Evolutionary conservation across 2,113 vertebrate genomes (phyloP), one percentile per base, ranked within the genome.

Genomic region (Origma solitaria): DNA sequence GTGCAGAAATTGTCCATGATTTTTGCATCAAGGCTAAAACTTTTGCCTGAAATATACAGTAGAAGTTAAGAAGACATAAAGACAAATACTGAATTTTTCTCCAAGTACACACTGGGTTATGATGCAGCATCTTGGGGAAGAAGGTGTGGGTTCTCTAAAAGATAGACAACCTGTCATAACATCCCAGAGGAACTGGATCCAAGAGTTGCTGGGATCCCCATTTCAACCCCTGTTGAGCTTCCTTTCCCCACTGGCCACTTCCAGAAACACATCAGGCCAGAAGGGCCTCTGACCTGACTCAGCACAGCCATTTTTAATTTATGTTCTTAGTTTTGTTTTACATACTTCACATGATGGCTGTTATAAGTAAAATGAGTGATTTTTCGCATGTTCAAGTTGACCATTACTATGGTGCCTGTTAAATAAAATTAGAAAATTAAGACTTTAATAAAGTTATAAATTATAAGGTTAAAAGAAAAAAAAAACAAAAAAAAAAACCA

Each of bases 61-160:
- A 1, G 33, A 40, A 45, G 1, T 40, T 61, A 54, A 54, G 69
- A 90, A 73, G 31, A 77, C 28, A 61, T 33, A 38, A 68, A 76
- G 49, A 80, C 5, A 15, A 50, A 33, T 13, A 44, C 4, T 0
- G 3, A 82, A 10, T 54, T 33, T 71, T 86, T 91, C 40, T 49
- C 31, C 22, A 77, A 70, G n/a, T n/a, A 60, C 31, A 44, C 15
- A 16, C 12, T 20, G 31, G 31, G 28, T 73, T 45, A 62, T 38
- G 33, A 33, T 0, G 6, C 15, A 53, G 5, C 9, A 54, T 1
- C 42, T 35, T 58, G 0, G 1, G 27, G 23, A 76, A 82, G 30
- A 79, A 81, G 5, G 72, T 22, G 8, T 33, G 44, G 4, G 13
- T 35, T 47, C 14, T 77, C 38, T 24, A 64, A 35, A 19, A 75